These are phyloP conservation scores for Cerceris ruficornis DNA, from an alignment of 2,888 invertebrate species.

Conservation along the genomic window DNA sequence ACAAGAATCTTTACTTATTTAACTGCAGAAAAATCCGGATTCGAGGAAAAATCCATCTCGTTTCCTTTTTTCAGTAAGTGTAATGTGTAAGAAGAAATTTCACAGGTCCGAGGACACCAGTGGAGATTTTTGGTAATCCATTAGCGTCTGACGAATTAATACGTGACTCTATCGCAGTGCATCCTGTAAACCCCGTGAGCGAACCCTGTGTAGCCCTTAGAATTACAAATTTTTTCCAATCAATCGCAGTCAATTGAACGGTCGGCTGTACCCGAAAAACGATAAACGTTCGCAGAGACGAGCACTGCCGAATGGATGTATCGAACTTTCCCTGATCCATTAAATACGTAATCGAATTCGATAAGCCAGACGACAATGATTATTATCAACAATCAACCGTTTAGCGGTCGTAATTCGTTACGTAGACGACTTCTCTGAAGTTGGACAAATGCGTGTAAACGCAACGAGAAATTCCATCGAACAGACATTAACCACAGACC, in stretches of 20 bases:
- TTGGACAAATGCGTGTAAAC: not conserved
- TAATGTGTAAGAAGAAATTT: conserved; percentile 29
- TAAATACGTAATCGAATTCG: not conserved
- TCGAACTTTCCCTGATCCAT: not conserved
- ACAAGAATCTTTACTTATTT: not conserved
- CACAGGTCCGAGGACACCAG: conserved; percentile 37
- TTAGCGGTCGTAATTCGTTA: too few species aligned
- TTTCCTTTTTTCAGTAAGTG: conserved; percentile 23
- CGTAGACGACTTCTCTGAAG: too few species aligned
- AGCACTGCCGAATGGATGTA: conserved; percentile 20
- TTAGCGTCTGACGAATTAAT: conserved; percentile 41
- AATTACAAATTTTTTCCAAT: conserved; percentile 19
- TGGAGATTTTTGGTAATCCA: conserved; percentile 46
- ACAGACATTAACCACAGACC: not conserved
- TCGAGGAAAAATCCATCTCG: conserved; percentile 22
- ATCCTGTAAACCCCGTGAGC: conserved; percentile 74
- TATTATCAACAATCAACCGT: not conserved
- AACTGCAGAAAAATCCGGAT: not conserved
- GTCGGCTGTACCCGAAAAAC: conserved; percentile 7
- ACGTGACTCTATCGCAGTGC: conserved; percentile 70
- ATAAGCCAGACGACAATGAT: not conserved
- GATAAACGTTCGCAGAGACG: conserved; percentile 14
- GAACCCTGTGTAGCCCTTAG: conserved; percentile 63
- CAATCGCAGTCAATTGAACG: conserved; percentile 1
- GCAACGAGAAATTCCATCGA: not conserved